A percentile compares a stretch with the other conserved stretches of the same genome.
Evolutionary conservation across 2,113 vertebrate species (phyloP).

Genomic region (Morone chrysops): DNA sequence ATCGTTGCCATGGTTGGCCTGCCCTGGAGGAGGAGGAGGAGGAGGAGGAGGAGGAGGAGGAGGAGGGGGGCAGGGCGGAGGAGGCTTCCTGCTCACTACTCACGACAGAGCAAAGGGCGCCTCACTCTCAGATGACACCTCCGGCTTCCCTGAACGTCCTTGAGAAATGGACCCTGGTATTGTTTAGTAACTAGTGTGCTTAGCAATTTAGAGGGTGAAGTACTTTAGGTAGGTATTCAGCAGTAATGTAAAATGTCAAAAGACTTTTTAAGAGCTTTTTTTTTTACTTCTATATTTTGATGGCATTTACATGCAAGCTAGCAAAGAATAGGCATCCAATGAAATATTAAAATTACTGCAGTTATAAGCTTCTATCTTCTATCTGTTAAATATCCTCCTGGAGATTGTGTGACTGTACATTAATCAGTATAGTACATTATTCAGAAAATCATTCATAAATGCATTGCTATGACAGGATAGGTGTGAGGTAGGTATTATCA

Average conservation of each 20-base stretch:
- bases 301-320: conserved; percentile 6
- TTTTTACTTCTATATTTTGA: not conserved
- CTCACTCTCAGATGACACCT: conserved; percentile 67
- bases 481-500: not conserved
- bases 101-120: conserved; percentile 66
- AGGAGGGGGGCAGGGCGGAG: conserved; percentile 50
- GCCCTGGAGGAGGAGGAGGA: conserved; percentile 60
- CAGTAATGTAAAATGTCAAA: conserved; percentile 33
- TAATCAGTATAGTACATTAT: not conserved
- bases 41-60: conserved; percentile 51
- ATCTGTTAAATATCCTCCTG: not conserved
- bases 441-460: not conserved
- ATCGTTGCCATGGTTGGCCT: conserved; percentile 80
- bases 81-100: conserved; percentile 65
- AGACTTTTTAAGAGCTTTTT: not conserved
- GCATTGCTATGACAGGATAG: not conserved
- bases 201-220: conserved; percentile 20
- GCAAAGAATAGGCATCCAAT: not conserved
- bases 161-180: conserved; percentile 65
- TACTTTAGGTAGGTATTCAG: conserved; percentile 15
- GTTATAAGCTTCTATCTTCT: conserved; percentile 5
- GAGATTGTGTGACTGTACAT: not conserved
- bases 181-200: conserved; percentile 36
- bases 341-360: not conserved
- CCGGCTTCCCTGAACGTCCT: conserved; percentile 63